Evolutionary conservation across 2,113 vertebrate genomes (phyloP).

Genomic region (Brachyhypopomus occidentalis): DNA sequence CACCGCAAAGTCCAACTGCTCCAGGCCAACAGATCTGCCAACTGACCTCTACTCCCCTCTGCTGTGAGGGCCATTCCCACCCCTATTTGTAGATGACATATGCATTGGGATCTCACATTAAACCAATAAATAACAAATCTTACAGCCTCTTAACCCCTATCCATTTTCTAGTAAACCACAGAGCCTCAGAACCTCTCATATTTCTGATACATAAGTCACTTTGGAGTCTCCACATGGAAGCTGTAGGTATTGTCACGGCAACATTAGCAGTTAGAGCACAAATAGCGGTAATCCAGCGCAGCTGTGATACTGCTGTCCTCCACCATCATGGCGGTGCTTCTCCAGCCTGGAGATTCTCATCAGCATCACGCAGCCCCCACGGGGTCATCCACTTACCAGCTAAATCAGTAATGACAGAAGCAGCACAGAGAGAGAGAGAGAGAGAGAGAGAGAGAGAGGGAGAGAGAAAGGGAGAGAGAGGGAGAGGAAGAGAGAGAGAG

Average conservation of each 20-base stretch:
- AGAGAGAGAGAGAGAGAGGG: constrained; percentile 12
- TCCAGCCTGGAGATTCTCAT: constrained; percentile 69
- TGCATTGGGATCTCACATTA: constrained; percentile 64
- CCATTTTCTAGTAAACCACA: constrained; percentile 33
- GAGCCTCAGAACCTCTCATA: constrained; percentile 44
- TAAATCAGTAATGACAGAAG: constrained; percentile 88
- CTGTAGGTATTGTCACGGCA: constrained; percentile 20
- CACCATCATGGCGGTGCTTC: constrained; percentile 47
- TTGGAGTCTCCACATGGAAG: constrained; percentile 6
- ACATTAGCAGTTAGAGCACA: constrained; percentile 30
- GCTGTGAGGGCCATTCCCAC: constrained; percentile 53
- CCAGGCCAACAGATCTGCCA: constrained; percentile 54
- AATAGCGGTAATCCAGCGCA: not conserved
- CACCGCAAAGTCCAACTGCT: constrained; percentile 70
- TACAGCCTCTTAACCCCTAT: constrained; percentile 52
- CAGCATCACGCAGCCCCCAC: constrained; percentile 69
- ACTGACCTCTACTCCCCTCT: not conserved
- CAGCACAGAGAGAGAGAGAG: constrained; percentile 64
- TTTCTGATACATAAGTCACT: constrained; percentile 37
- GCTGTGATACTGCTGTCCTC: constrained; percentile 6
- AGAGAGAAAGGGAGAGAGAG: not conserved
- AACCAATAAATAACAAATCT: constrained; percentile 66
- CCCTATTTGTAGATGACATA: constrained; percentile 68
- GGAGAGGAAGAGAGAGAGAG: constrained; percentile 45
- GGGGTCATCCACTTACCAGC: constrained; percentile 79